A percentile compares a stretch with the other conserved stretches of the same genome.
Conservation (phyloP, 2,113 vertebrate genomes). For the Elaphurus davidianus region DNA sequence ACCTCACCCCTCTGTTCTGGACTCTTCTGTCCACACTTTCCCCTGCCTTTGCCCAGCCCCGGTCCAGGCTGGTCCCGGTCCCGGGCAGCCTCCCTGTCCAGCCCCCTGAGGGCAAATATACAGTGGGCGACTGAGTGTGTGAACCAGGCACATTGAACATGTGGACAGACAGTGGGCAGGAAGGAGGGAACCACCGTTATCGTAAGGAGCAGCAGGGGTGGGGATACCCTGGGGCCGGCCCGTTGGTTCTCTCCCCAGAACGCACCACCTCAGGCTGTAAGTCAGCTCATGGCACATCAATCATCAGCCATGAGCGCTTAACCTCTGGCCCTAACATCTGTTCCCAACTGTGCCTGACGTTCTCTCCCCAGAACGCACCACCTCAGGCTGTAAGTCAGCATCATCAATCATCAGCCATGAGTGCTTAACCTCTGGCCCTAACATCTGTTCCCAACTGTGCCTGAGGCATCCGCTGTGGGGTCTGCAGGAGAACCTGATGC, state of each 20-base stretch:
- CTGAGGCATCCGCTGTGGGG: background rate
- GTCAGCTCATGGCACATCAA: conserved; percentile 85
- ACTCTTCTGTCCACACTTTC: background rate
- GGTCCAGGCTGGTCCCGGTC: background rate
- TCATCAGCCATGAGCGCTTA: conserved; percentile 85
- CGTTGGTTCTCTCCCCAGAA: background rate
- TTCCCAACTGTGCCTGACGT: conserved; percentile 66
- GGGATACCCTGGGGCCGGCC: background rate
- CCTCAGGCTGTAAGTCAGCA: conserved; percentile 82
- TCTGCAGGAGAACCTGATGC: background rate
- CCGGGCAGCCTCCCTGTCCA: background rate
- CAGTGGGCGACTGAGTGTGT: fast-evolving
- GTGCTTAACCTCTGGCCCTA: conserved; percentile 88
- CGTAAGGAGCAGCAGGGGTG: fast-evolving
- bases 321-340: conserved; percentile 92
- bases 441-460: conserved; percentile 87
- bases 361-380: conserved; percentile 65
- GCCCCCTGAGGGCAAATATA: background rate
- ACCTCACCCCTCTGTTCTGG: background rate
- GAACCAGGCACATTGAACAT: background rate
- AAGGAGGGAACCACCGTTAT: background rate
- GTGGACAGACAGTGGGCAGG: fast-evolving
- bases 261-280: conserved; percentile 83
- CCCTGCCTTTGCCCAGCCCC: background rate
- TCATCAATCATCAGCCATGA: conserved; percentile 88